A percentile compares a stretch with the other conserved stretches of the same genome.
These are phyloP conservation scores for Acanthopagrus latus DNA, from an alignment of 2,797 vertebrate species.

Conservation along the genomic window DNA sequence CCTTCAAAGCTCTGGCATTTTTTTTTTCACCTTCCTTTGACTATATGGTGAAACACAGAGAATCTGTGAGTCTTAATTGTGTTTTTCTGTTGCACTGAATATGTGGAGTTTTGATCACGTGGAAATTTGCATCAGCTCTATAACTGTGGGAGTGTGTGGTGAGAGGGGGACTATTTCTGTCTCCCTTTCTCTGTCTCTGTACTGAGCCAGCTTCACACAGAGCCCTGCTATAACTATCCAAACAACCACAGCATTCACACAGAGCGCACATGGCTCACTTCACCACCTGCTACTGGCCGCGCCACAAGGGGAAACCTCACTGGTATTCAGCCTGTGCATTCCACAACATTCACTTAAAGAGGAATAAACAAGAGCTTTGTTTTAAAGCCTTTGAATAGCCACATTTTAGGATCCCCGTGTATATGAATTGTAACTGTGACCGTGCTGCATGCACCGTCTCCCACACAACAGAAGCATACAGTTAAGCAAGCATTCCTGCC, in stretches of 20 bases:
- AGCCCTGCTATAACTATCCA: slow-evolving; percentile 75
- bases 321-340: slow-evolving; percentile 56
- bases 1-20: neutral
- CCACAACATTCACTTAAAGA: slow-evolving; percentile 34
- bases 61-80: neutral
- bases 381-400: slow-evolving; percentile 12
- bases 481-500: slow-evolving; percentile 34
- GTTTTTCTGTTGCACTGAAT: slow-evolving; percentile 22
- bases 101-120: slow-evolving; percentile 35
- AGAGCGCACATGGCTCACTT: slow-evolving; percentile 70
- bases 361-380: slow-evolving; percentile 36
- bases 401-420: neutral
- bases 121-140: slow-evolving; percentile 53
- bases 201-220: slow-evolving; percentile 79
- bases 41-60: neutral
- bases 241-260: slow-evolving; percentile 85
- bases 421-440: too few species aligned
- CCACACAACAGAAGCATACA: slow-evolving; percentile 20
- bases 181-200: slow-evolving; percentile 39
- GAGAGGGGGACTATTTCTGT: slow-evolving; percentile 36
- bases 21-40: neutral
- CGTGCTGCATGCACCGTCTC: neutral
- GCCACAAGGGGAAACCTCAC: slow-evolving; percentile 70
- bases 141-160: slow-evolving; percentile 50
- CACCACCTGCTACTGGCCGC: slow-evolving; percentile 79